A percentile compares a stretch with the other conserved stretches of the same genome.
phyloP scores from a whole-genome alignment of 1,140 invertebrate species.

The Theocolax elegans region DNA sequence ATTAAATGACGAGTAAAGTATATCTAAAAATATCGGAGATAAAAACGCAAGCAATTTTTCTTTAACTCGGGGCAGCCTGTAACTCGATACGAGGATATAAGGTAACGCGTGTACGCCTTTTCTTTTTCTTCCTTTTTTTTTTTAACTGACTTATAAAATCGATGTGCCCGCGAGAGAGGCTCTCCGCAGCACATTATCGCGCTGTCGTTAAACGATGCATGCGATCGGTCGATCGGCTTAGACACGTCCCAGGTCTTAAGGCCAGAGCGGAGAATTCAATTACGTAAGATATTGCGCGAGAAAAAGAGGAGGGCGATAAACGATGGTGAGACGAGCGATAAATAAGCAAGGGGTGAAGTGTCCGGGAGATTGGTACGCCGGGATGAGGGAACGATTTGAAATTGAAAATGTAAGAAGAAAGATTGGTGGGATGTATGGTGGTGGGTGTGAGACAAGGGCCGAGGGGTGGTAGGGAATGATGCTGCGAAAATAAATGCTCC shows the following conservation, averaged over 20 bases:
- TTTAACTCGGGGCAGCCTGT: neutral
- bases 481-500: no score
- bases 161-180: neutral
- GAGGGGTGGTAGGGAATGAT: neutral
- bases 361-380: no score
- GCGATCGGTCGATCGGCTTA: neutral
- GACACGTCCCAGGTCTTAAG: neutral
- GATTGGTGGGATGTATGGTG: no score
- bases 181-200: neutral
- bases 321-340: neutral
- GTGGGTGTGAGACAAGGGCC: neutral
- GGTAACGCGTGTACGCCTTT: neutral
- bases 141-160: constrained; percentile 9
- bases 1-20: neutral
- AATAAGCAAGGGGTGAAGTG: no score
- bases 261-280: neutral
- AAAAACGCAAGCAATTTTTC: neutral
- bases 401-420: no score
- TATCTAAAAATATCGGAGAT: constrained; percentile 3
- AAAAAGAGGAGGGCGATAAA: neutral
- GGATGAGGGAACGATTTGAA: no score
- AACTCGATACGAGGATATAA: neutral
- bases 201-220: neutral
- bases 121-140: neutral
- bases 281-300: neutral